These are phyloP conservation scores for Drosophila quadrilineata DNA, from an alignment of 1,140 invertebrate species.

Conservation along the genomic window DNA sequence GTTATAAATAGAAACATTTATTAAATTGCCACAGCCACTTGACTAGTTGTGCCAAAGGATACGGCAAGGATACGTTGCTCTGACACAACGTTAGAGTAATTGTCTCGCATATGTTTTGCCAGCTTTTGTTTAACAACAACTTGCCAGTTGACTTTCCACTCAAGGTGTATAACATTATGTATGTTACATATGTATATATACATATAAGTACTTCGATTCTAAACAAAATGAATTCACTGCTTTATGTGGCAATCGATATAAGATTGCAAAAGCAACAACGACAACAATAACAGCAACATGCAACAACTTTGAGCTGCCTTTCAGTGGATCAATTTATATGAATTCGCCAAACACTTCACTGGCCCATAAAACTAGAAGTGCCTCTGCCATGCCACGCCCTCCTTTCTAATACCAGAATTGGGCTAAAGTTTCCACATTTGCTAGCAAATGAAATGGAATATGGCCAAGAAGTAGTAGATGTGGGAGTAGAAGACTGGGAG, in stretches of 20 bases:
- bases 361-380: constrained; percentile 58
- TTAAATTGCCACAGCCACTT: constrained; percentile 11
- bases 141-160: background rate
- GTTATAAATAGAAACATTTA: constrained; percentile 29
- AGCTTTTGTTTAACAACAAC: too few relatives aligned
- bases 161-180: background rate
- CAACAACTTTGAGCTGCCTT: constrained; percentile 43
- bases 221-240: too few relatives aligned
- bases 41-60: background rate
- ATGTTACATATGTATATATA: too few relatives aligned
- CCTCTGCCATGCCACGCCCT: constrained; percentile 29
- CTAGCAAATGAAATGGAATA: constrained; percentile 61
- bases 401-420: too few relatives aligned
- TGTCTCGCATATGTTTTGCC: constrained; percentile 3
- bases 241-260: too few relatives aligned
- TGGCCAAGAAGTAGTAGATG: constrained; percentile 3
- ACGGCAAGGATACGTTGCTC: too few relatives aligned
- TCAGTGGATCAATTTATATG: constrained; percentile 58
- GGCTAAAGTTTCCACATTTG: constrained; percentile 28
- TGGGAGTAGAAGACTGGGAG: constrained; percentile 3
- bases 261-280: too few relatives aligned
- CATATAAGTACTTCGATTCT: too few relatives aligned
- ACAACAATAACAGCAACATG: constrained; percentile 16
- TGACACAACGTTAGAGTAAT: too few relatives aligned
- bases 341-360: constrained; percentile 35